Evolutionary conservation across 1,140 invertebrate genomes (phyloP).

Genomic region (Mactra quadrangularis): DNA sequence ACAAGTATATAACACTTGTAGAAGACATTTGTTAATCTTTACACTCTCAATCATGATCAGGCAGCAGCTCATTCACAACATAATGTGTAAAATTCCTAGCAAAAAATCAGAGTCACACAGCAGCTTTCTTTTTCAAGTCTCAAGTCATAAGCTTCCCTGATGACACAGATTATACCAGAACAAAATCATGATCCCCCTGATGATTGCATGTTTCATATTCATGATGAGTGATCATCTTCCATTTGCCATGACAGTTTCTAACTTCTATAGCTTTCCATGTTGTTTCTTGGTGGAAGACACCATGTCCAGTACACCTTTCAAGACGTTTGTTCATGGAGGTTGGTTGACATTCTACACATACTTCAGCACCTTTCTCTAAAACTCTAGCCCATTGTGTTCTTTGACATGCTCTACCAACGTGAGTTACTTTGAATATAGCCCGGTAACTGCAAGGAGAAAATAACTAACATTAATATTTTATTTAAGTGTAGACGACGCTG

Average conservation of each 20-base stretch:
- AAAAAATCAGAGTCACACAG: slow-evolving; percentile 26
- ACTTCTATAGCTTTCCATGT: slow-evolving; percentile 80
- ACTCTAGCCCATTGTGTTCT: slow-evolving; percentile 70
- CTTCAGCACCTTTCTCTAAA: slow-evolving; percentile 69
- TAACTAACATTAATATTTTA: too few relatives aligned
- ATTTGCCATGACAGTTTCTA: slow-evolving; percentile 79
- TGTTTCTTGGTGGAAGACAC: slow-evolving; percentile 73
- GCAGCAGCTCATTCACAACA: too few relatives aligned
- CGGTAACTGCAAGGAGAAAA: slow-evolving; percentile 73
- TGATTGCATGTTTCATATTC: slow-evolving; percentile 50
- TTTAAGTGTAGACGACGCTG: too few relatives aligned
- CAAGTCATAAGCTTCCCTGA: slow-evolving; percentile 24
- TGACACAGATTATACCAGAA: slow-evolving; percentile 52
- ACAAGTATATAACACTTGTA: too few relatives aligned
- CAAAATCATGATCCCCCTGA: slow-evolving; percentile 57
- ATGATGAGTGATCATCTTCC: slow-evolving; percentile 75
- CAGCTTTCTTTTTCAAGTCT: slow-evolving; percentile 9
- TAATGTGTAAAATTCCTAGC: slow-evolving; percentile 3
- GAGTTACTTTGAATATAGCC: slow-evolving; percentile 70
- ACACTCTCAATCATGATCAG: too few relatives aligned
- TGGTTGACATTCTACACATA: slow-evolving; percentile 82
- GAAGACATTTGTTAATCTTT: too few relatives aligned
- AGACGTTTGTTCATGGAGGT: slow-evolving; percentile 79
- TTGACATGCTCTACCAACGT: slow-evolving; percentile 68
- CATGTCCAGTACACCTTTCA: slow-evolving; percentile 81